Evolutionary conservation across 1,140 invertebrate genomes (phyloP).

Genomic region (Trichonephila clavipes): DNA sequence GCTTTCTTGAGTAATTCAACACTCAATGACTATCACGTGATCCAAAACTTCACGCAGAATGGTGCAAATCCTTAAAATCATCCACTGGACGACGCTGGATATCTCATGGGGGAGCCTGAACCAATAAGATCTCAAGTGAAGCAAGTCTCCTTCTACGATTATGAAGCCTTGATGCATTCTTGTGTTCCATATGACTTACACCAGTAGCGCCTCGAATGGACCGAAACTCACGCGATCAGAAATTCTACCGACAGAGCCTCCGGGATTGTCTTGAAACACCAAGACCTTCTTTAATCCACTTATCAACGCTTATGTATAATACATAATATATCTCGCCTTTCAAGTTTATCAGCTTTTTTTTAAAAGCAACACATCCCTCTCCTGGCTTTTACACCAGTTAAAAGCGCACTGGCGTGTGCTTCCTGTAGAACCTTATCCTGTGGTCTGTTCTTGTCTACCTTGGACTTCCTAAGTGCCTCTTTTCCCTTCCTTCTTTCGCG

Average conservation of each 20-base stretch:
- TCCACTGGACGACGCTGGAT: background rate
- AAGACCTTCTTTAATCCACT: slow-evolving; percentile 31
- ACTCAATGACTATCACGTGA: background rate
- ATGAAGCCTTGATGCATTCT: background rate
- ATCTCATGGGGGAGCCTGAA: background rate
- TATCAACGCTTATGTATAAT: slow-evolving; percentile 51
- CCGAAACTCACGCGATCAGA: slow-evolving; percentile 13
- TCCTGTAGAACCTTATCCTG: slow-evolving; percentile 50
- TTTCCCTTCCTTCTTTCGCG: background rate
- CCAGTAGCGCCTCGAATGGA: background rate
- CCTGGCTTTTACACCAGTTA: background rate
- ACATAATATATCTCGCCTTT: slow-evolving; percentile 53
- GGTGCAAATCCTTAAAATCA: background rate
- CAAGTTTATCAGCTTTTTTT: background rate
- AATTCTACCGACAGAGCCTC: background rate
- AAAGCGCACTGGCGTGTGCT: slow-evolving; percentile 35
- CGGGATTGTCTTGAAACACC: background rate
- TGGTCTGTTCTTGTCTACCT: background rate
- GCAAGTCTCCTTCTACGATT: background rate
- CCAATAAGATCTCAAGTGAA: background rate
- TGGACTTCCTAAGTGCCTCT: no score
- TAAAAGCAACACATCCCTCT: background rate
- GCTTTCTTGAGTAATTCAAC: background rate
- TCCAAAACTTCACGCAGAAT: background rate
- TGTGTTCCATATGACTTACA: background rate